Conservation (phyloP, 2,888 invertebrate genomes). For the Blastobasis adustella region DNA sequence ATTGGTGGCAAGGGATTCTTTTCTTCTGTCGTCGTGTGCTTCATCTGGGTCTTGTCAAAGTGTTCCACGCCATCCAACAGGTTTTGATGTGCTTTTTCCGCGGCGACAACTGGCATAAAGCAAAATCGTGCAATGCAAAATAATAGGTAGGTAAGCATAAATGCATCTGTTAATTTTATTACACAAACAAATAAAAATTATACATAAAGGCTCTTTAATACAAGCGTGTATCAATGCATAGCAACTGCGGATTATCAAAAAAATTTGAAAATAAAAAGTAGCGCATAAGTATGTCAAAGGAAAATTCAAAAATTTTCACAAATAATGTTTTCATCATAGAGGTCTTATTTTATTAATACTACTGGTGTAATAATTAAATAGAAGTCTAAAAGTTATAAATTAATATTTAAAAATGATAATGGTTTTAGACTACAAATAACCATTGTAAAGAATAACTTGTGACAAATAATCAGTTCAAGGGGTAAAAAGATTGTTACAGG, state of each 20-base stretch:
- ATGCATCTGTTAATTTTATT: constrained; percentile 8
- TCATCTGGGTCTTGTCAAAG: constrained; percentile 83
- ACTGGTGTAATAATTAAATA: no score
- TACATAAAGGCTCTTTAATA: neutral
- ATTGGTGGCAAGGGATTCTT: constrained; percentile 84
- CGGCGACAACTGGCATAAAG: constrained; percentile 78
- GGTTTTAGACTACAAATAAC: no score
- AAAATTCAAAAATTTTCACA: no score
- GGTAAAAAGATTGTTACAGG: no score
- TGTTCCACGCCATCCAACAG: constrained; percentile 82
- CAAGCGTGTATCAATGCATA: neutral
- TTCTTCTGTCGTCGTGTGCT: constrained; percentile 82
- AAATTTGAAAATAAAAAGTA: no score
- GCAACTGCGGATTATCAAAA: neutral
- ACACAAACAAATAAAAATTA: neutral
- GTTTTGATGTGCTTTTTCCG: constrained; percentile 83
- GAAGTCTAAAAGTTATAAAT: no score
- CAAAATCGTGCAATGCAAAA: constrained; percentile 55
- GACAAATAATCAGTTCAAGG: no score
- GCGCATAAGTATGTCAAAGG: no score
- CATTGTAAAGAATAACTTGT: no score
- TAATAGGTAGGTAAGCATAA: constrained; percentile 23
- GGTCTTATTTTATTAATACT: no score
- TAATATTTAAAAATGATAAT: no score
- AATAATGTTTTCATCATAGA: no score